phyloP scores from a whole-genome alignment of 2,113 vertebrate species.

The Scophthalmus maximus region DNA sequence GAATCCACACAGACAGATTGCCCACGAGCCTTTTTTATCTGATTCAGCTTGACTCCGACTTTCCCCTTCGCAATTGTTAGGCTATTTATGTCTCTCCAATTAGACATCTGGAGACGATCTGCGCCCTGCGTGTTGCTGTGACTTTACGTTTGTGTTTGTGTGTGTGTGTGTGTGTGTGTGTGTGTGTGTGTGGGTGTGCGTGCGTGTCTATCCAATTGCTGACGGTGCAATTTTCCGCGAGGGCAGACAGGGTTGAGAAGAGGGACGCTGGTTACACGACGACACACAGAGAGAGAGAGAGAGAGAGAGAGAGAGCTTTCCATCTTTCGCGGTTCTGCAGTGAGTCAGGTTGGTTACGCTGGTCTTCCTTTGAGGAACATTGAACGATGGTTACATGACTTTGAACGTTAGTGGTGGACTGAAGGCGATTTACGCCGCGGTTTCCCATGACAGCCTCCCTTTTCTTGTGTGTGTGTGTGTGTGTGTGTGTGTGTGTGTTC shows the following conservation, averaged over 20 bases:
- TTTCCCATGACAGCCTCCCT: conserved; percentile 24
- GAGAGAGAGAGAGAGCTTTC: too few species aligned
- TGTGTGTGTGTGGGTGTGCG: conserved; percentile 13
- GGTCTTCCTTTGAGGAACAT: conserved; percentile 44
- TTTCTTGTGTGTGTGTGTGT: neutral
- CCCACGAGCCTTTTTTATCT: conserved; percentile 54
- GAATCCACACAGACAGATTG: conserved; percentile 39
- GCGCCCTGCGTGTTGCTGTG: conserved; percentile 25
- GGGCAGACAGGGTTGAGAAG: conserved; percentile 34
- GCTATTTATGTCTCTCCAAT: conserved; percentile 72
- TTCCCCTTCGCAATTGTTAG: conserved; percentile 40
- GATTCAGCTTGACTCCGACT: conserved; percentile 49
- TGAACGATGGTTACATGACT: too few species aligned
- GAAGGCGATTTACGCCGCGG: conserved; percentile 27
- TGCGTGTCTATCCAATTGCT: conserved; percentile 31
- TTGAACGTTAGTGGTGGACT: conserved; percentile 26
- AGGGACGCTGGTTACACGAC: neutral
- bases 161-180: conserved; percentile 31
- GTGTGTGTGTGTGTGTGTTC: too few species aligned
- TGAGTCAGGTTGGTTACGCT: conserved; percentile 51
- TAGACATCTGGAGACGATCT: conserved; percentile 78
- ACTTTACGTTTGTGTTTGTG: conserved; percentile 29
- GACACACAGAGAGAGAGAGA: neutral
- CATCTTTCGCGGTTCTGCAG: neutral
- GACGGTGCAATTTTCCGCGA: conserved; percentile 32